Conservation (phyloP, 2,888 invertebrate species). For the Calliopum simillimum region DNA sequence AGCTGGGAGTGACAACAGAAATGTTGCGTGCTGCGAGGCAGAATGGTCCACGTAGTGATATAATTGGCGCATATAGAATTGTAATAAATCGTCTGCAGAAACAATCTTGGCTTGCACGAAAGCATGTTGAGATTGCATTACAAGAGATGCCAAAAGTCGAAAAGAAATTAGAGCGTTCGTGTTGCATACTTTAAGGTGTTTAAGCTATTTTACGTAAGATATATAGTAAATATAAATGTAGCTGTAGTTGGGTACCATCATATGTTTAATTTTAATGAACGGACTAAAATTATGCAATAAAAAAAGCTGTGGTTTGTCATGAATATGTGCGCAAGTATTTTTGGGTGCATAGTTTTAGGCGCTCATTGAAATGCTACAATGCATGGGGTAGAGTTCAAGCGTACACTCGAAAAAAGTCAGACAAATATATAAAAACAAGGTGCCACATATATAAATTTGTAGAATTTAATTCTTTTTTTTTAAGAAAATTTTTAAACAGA, state of each 20-base stretch:
- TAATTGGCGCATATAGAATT: conserved; percentile 79
- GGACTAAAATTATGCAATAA: too few species aligned
- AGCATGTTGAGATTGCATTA: conserved; percentile 64
- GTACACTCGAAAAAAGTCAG: neutral
- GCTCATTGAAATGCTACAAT: too few species aligned
- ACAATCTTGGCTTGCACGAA: conserved; percentile 65
- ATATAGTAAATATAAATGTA: too few species aligned
- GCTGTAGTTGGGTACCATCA: too few species aligned
- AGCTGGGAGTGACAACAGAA: conserved; percentile 72
- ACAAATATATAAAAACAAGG: neutral
- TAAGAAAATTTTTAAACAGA: too few species aligned
- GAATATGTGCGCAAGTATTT: too few species aligned
- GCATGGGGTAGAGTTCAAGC: too few species aligned
- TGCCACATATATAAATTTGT: conserved; percentile 15
- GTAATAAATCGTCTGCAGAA: conserved; percentile 72
- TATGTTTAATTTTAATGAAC: too few species aligned
- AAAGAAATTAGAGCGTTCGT: conserved; percentile 60
- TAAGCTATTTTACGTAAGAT: too few species aligned
- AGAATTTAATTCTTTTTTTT: neutral
- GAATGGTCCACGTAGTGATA: conserved; percentile 73
- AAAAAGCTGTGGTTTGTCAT: too few species aligned
- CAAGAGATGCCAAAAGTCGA: conserved; percentile 63
- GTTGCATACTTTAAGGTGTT: conserved; percentile 58
- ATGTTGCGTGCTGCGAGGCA: conserved; percentile 71
- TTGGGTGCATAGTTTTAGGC: too few species aligned